Percentiles rank a stretch among this genome's conserved stretches.
Conservation (phyloP, 2,888 invertebrate genomes). For the Leptinotarsa rubiginosa region DNA sequence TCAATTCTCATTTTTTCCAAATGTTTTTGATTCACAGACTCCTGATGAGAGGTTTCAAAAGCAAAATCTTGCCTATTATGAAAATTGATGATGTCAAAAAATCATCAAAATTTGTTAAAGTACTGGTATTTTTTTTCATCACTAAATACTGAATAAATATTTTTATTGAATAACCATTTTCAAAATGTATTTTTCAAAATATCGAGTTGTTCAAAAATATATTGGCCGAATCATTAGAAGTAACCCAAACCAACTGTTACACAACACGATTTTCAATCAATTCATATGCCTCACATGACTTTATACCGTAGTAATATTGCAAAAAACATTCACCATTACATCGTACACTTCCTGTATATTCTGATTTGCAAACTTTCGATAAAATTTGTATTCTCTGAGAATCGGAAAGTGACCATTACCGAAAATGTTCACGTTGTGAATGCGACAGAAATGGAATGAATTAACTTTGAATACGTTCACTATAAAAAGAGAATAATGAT, state of each 20-base stretch:
- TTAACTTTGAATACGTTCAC: constrained; percentile 14
- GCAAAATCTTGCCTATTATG: too few relatives aligned
- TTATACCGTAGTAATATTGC: background rate
- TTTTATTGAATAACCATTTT: too few relatives aligned
- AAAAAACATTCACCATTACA: constrained; percentile 2
- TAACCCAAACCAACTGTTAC: background rate
- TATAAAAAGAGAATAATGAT: constrained; percentile 1
- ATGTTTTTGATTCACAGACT: too few relatives aligned
- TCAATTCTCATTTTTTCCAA: too few relatives aligned
- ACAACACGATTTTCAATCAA: background rate
- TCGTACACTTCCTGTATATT: background rate
- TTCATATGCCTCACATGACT: background rate
- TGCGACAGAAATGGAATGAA: background rate
- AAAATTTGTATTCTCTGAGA: background rate
- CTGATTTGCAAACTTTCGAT: constrained; percentile 2
- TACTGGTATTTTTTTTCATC: too few relatives aligned
- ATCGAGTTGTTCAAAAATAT: too few relatives aligned
- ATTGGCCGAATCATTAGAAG: too few relatives aligned
- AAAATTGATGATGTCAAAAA: too few relatives aligned
- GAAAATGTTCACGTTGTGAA: constrained; percentile 2
- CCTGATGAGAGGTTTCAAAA: too few relatives aligned
- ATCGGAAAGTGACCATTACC: background rate
- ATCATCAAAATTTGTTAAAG: too few relatives aligned
- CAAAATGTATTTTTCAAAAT: too few relatives aligned
- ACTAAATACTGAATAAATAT: too few relatives aligned